Base-by-base conservation (phyloP, 2,797 vertebrate species). In the Tinamus major region DNA sequence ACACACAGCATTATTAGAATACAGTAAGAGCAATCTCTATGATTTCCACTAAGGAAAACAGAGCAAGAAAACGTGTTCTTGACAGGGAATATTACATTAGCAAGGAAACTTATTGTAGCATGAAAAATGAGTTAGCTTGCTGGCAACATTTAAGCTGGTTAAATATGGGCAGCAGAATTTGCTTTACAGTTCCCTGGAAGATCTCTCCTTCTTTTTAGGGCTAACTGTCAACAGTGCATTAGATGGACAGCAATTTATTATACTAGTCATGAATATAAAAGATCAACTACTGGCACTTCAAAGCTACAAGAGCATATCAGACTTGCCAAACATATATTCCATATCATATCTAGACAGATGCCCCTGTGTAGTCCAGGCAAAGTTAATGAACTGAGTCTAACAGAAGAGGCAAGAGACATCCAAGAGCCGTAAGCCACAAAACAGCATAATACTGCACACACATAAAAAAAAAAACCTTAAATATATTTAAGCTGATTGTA, bases 371-470 rank as follows among this genome's bases (percentile, higher is more conserved):
- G 21, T 29, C 19, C 33, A 65, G 69, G 35, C 29, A 51, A 74
- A 65, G 7, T 53, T 62, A 74, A 29, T 10, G n/a, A 74, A 78
- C 20, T 10, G 17, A 63, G 26, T 55, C 17, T 17, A 26, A 55
- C 55, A 23, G 41, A 51, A 12, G 23, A 42, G 2, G 4, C 16
- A 69, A 39, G 37, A 78, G 17, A 72, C 8, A 51, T 9, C 31
- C n/a, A 61, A 44, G 69, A 51, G 42, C 35, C 56, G 59, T 80
- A 84, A 29, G 31, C 5, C 8, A 59, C 26, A 33, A 29, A 83
- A 37, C 16, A 35, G 29, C 33, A 4, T 23, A 27, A 64, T 6
- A 17, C 8, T 74, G 26, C 10, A n/a, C 0, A 0, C 21, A 23
- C 29, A 55, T 44, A 44, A 18, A 18, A 18, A 44, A 44, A 7